Percentiles rank a stretch among this genome's conserved stretches.
Conservation (phyloP, 2,888 invertebrate genomes). For the Chouioia cunea region DNA sequence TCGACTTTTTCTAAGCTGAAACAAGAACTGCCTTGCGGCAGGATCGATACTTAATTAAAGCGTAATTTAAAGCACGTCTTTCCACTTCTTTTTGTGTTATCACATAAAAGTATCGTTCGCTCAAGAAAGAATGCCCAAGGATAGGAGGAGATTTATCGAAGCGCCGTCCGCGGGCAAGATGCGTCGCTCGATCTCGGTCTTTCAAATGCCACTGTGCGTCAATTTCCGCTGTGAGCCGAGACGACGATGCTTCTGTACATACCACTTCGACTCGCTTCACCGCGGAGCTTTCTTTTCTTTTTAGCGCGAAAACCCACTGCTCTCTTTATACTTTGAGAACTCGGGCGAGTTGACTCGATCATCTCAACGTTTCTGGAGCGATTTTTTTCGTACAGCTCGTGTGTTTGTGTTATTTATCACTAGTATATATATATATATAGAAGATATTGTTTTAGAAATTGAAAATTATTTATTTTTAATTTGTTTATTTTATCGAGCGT, state of each 20-base stretch:
- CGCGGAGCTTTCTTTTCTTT: slow-evolving; percentile 11
- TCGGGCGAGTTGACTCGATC: slow-evolving; percentile 23
- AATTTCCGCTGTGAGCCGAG: slow-evolving; percentile 39
- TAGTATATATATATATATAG: no score
- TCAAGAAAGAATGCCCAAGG: slow-evolving; percentile 17
- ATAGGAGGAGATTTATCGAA: slow-evolving; percentile 25
- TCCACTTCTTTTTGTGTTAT: slow-evolving; percentile 35
- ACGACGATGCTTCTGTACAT: slow-evolving; percentile 23
- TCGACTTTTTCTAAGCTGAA: slow-evolving; percentile 37
- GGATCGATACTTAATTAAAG: slow-evolving; percentile 49
- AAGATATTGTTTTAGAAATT: neutral
- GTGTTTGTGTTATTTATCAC: no score
- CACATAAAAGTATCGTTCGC: slow-evolving; percentile 21
- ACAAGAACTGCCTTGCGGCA: slow-evolving; percentile 47
- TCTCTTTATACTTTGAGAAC: slow-evolving; percentile 2
- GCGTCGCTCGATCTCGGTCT: slow-evolving; percentile 23
- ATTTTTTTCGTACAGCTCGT: neutral
- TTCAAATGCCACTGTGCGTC: slow-evolving; percentile 19
- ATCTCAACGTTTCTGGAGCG: neutral
- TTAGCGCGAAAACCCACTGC: no score
- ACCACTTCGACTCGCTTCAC: slow-evolving; percentile 20
- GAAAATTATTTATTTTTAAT: slow-evolving; percentile 12
- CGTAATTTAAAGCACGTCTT: slow-evolving; percentile 36
- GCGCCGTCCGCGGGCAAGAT: slow-evolving; percentile 26
- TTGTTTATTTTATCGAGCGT: neutral